These are phyloP conservation scores for Merodon equestris DNA, from an alignment of 2,888 invertebrate genomes.

Conservation along the genomic window DNA sequence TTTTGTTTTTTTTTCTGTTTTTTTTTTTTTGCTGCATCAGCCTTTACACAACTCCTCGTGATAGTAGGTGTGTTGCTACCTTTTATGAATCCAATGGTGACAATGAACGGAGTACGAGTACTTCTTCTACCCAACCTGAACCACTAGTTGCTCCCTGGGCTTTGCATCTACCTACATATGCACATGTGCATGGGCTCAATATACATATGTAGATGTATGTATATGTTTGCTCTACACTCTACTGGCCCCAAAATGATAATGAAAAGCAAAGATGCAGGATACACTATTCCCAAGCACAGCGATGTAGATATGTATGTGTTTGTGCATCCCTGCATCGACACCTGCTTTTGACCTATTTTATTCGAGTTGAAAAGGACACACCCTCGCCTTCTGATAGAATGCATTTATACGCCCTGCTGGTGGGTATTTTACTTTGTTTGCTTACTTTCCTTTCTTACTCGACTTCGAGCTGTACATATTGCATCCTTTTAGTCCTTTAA, in stretches of 20 bases:
- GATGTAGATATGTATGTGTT: conserved; percentile 32
- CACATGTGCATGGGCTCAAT: neutral
- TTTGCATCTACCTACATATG: neutral
- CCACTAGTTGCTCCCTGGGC: conserved; percentile 55
- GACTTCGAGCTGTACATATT: too few species aligned
- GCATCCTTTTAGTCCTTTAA: too few species aligned
- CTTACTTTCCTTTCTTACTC: too few species aligned
- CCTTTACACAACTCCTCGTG: conserved; percentile 1
- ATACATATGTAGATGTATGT: conserved; percentile 10
- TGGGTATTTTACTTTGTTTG: neutral
- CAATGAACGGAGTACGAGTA: conserved; percentile 40
- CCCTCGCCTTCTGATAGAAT: conserved; percentile 46
- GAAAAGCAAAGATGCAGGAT: conserved; percentile 60
- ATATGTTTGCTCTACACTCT: conserved; percentile 33
- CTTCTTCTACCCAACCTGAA: conserved; percentile 26
- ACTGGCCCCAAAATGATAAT: conserved; percentile 54
- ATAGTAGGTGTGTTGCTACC: conserved; percentile 41
- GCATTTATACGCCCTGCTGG: conserved; percentile 25
- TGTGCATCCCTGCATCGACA: conserved; percentile 34
- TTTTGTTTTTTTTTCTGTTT: conserved; percentile 28
- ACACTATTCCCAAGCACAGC: too few species aligned
- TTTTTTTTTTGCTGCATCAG: conserved; percentile 14
- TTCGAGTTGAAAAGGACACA: conserved; percentile 53
- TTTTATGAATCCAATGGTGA: conserved; percentile 63
- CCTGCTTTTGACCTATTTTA: conserved; percentile 64